Base-by-base conservation (phyloP, 1,140 invertebrate genomes). In the Zaprionus inermis region DNA sequence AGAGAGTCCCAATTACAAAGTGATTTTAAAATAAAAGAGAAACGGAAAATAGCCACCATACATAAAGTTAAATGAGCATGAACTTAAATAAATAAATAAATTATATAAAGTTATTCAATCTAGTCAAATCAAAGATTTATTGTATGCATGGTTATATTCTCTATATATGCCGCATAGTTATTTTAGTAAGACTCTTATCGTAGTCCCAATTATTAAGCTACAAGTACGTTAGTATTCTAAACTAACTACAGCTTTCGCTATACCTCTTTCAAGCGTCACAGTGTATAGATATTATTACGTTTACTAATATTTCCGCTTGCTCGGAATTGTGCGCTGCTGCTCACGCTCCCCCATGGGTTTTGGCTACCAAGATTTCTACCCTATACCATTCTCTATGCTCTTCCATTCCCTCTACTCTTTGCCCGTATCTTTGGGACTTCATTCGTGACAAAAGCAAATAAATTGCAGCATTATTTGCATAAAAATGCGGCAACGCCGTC, bases 391-490 rank as follows among this genome's bases (percentile, higher is more conserved):
- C 46, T 38, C 38, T 44, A 44, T 22, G 22, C 18, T 52, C n/a
- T 30, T 56, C 30, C 36, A n/a, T n/a, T n/a, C 64, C 34, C 41
- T 52, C 44, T 72, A 57, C 58, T 46, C 9, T 28, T 16, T 30
- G 12, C 57, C 46, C 70, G 34, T 77, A 73, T 73, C 67, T 71
- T 76, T 76, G 46, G 52, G 41, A 65, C 72, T 73, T 28, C 64
- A 34, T 78, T 69, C 84, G 85, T 89, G 84, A 89, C 84, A 89
- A 89, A 89, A 72, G 68, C 78, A 88, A 79, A 89, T 89, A 89
- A 81, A 89, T 89, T 89, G 85, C 83, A 66, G 63, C 68, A 56
- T 58, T 89, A 89, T 89, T 89, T 89, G 84, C 84, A 89, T 89
- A 89, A 89, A 89, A 89, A 81, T 81, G 80, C 68, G 81, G 52